Base-by-base conservation (phyloP, 1,140 invertebrate genomes). In the Eupeodes corollae region DNA sequence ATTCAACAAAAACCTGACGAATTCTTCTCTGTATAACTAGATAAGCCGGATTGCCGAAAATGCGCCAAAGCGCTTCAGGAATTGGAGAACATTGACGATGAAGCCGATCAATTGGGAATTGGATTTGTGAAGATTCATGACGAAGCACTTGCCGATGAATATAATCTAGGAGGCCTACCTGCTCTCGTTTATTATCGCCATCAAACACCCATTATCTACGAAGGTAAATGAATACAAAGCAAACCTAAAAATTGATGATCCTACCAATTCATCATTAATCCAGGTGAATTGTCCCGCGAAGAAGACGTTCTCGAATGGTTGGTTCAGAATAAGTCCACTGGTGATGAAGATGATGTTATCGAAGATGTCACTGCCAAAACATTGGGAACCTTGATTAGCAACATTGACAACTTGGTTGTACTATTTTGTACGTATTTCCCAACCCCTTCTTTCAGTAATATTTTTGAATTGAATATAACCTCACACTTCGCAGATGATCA, bases 81-180 rank as follows among this genome's bases (percentile, higher is more conserved):
- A 71, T 68, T 94, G 67, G 91, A 95, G 70, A 93, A 94, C 71
- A 93, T 94, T 59, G 90, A 93, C 63, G 90, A 93, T 62, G 91
- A 94, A 70, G 91, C 91, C n/a, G 91, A 93, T 72, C 88, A 93
- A 64, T 75, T 94, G 49, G 89, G 88, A 40, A 93, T 94, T 62
- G 90, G 88, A 51, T 94, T 94, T 67, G 91, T 94, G 18, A 94
- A 94, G 70, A 93, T 94, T 60, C 84, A 90, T 53, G 91, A 95
- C 67, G 86, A 92, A 70, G 79, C 81, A 60, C 73, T 95, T 48
- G 88, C 90, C 47, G 87, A 92, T 65, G 90, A 94, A 69, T 94
- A 94, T 73, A 91, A 88, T 73, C 75, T 94, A 60, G 88, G 87
- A 57, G 75, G 81, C 43, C 73, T 95, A 55, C 91, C 91, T 55